These are phyloP conservation scores for Pandemis heparana DNA, from an alignment of 2,888 invertebrate species.

Conservation along the genomic window DNA sequence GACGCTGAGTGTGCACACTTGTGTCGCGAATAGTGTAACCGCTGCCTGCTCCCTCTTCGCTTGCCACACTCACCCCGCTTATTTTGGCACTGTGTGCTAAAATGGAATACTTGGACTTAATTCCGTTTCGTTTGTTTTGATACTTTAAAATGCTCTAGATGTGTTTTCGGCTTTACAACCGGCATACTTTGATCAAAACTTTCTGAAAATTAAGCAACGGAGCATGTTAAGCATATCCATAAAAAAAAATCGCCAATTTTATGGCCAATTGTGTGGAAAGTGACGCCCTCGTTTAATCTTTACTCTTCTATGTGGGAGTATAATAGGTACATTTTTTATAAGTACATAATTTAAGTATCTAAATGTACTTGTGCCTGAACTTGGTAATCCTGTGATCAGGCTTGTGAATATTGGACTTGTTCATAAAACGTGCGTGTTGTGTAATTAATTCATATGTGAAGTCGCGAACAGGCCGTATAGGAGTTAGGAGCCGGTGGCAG, in stretches of 20 bases:
- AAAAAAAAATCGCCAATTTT: no score
- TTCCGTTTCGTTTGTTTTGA: background rate
- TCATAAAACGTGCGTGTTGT: constrained; percentile 1
- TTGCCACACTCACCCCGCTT: constrained; percentile 14
- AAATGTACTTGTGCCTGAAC: no score
- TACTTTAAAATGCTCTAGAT: background rate
- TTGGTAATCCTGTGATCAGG: no score
- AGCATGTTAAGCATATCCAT: no score
- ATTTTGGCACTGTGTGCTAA: background rate
- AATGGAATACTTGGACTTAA: background rate
- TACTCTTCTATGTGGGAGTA: no score
- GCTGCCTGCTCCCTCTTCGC: constrained; percentile 16
- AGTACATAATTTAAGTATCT: no score
- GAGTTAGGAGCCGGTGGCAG: constrained; percentile 10
- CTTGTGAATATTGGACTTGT: no score
- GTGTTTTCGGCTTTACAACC: background rate
- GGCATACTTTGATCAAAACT: background rate
- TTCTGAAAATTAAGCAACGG: background rate
- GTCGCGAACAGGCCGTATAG: constrained; percentile 3
- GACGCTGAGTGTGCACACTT: constrained; percentile 25
- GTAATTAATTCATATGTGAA: constrained; percentile 22
- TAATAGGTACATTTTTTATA: no score
- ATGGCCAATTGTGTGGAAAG: no score
- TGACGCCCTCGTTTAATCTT: no score
- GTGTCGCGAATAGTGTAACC: constrained; percentile 27